Base-by-base conservation (phyloP, 2,113 vertebrate genomes). In the Semicossyphus pulcher region DNA sequence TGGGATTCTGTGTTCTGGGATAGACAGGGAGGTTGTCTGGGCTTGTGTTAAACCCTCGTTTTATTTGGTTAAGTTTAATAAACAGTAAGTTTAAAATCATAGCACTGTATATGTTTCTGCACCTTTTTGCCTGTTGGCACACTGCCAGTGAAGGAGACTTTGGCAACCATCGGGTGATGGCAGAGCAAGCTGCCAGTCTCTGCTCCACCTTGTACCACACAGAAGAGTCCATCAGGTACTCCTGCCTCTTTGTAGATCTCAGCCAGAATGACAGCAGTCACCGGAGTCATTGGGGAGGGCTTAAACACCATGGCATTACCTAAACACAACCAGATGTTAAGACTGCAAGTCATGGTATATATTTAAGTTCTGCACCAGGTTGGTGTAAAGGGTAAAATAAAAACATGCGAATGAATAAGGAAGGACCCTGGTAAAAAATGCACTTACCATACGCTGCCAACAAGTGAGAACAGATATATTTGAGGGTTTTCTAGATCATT, bases 291-390 rank as follows among this genome's bases (percentile, higher is more conserved):
- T 7, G 97, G 97, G 36, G 98, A 99, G 0, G 98, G 97, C 78
- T 99, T 99, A 70, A 89, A 99, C 41, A 99, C 87, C 96, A 99
- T 97, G 14, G 97, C 95, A 2, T 99, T 99, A 29, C 98, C 98
- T 99, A 29, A 21, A 76, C 23, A 36, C 39, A 61, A 37, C 3
- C n/a, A 4, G 4, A 25, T 23, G 20, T 7, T 2, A 53, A 29
- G 15, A 53, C 8, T 2, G 10, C 3, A 48, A 5, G 41, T 25
- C n/a, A 29, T 1, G 2, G 25, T 3, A 18, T 7, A 10, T 18
- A 7, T 41, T 18, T 1, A 18, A n/a, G 16, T 2, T 7, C 16
- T n/a, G 5, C 5, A 42, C 6, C 16, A n/a, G 41, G 16, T 42
- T 39, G 37, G 37, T 16, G 37, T 42, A n/a, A n/a, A n/a, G 41